Evolutionary conservation across 1,140 invertebrate genomes (phyloP), one percentile per base, ranked within the genome.

Genomic region (Sogatella furcifera): DNA sequence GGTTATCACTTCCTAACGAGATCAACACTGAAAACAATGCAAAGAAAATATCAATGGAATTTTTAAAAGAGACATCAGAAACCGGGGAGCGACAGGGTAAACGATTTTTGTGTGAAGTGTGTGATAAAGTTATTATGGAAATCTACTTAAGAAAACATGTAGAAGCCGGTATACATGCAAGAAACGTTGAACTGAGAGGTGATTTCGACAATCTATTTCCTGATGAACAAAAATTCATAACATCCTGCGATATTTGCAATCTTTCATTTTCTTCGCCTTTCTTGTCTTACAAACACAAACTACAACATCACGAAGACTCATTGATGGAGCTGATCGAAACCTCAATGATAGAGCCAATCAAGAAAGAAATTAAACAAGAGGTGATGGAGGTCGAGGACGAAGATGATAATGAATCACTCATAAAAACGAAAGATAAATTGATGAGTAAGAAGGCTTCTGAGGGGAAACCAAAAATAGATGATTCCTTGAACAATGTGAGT

Each of bases 171-270:
- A 6, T 11, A 15, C 46, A 49, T 11, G 3, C 8, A 1, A 49
- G 21, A 17, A 49, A 49, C 10, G 21, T 49, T 49, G 46, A 49
- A 19, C 4, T 49, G 21, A 49, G 21, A 49, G 17, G 10, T 5
- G 46, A 49, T 17, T 49, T 49, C 17, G 46, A 49, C 46, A 49
- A 49, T 49, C 21, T 49, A 49, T 49, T 49, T 49, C 46, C 46
- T 1, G 46, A 49, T 49, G 5, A 6, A 19, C 9, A 11, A 17
- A 49, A 49, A 49, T 49, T 49, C 21, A 49, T 15, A 5, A 49
- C 8, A 6, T 19, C 15, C 10, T 49, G 46, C 10, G 10, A 11
- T 15, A 17, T 19, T 22, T 49, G 46, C 14, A 19, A 17, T 10
- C 3, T 17, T 9, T 19, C 15, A 10, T 49, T 49, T 49, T 9